Evolutionary conservation across 2,113 vertebrate species (phyloP).

Genomic region (Poecile atricapillus): DNA sequence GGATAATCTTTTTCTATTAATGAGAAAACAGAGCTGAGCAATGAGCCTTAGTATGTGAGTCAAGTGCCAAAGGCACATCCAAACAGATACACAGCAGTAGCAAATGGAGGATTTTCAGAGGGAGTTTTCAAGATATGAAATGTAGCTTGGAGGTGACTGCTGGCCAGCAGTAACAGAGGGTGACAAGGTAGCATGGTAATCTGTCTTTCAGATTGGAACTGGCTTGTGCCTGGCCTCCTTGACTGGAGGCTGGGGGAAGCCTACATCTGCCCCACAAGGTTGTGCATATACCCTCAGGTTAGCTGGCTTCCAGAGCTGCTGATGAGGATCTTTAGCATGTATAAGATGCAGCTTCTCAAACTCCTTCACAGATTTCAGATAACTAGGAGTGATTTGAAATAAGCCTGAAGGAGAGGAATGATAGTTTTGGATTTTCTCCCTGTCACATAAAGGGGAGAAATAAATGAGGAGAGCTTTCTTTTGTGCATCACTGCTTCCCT

Average conservation of each 20-base stretch:
- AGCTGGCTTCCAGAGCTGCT: background rate
- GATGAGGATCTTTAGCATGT: background rate
- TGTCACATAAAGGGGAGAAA: background rate
- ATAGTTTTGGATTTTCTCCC: background rate
- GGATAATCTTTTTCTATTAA: background rate
- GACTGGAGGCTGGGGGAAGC: background rate
- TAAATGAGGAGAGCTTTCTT: background rate
- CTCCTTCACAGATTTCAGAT: background rate
- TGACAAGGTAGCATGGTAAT: background rate
- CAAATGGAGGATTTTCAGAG: background rate
- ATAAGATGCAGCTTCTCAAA: background rate
- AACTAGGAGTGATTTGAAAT: background rate
- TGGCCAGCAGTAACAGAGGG: background rate
- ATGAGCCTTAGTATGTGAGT: background rate
- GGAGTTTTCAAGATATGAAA: background rate
- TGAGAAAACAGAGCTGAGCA: constrained; percentile 5
- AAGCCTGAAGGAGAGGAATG: background rate
- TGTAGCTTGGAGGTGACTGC: background rate
- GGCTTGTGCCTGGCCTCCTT: background rate
- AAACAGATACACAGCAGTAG: background rate
- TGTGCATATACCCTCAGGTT: background rate
- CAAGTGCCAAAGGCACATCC: background rate
- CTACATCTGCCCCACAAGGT: background rate
- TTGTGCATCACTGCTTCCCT: constrained; percentile 4
- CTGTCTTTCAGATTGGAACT: background rate